Conservation (phyloP, 2,113 vertebrate species). For the Sinosuthora webbiana region DNA sequence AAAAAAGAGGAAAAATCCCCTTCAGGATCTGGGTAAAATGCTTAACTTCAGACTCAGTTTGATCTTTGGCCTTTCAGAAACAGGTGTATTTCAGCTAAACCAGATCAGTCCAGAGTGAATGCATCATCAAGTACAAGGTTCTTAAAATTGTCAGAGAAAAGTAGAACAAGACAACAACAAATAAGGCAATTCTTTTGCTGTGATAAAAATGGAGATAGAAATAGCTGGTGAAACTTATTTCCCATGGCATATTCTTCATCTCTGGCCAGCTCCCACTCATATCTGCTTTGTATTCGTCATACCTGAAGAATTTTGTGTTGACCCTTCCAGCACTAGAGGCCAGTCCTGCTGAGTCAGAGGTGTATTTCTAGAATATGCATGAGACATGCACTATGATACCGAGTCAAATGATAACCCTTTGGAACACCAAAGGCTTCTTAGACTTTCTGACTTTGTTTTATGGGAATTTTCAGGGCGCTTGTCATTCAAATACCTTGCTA, state of each 20-base stretch:
- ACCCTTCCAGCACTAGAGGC: not conserved
- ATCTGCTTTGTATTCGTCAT: not conserved
- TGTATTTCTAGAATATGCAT: not conserved
- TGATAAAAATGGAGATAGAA: not conserved
- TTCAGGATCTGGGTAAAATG: not conserved
- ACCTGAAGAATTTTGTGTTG: not conserved
- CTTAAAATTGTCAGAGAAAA: not conserved
- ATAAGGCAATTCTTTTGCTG: not conserved
- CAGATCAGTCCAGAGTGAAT: not conserved
- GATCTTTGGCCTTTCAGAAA: not conserved
- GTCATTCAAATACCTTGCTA: not conserved
- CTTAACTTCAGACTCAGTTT: not conserved
- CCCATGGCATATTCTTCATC: not conserved
- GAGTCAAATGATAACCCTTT: not conserved
- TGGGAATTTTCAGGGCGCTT: not conserved
- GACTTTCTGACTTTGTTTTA: not conserved
- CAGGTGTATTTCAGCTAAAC: not conserved
- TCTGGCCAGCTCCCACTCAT: not conserved
- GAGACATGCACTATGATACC: rapidly evolving
- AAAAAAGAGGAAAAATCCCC: not conserved
- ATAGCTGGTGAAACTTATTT: not conserved
- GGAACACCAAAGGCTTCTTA: not conserved
- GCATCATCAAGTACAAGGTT: not conserved
- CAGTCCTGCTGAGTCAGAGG: not conserved
- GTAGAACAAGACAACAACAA: not conserved